A percentile compares a stretch with the other conserved stretches of the same genome.
Evolutionary conservation across 2,888 invertebrate species (phyloP).

Genomic region (Troglohyphantes excavatus): DNA sequence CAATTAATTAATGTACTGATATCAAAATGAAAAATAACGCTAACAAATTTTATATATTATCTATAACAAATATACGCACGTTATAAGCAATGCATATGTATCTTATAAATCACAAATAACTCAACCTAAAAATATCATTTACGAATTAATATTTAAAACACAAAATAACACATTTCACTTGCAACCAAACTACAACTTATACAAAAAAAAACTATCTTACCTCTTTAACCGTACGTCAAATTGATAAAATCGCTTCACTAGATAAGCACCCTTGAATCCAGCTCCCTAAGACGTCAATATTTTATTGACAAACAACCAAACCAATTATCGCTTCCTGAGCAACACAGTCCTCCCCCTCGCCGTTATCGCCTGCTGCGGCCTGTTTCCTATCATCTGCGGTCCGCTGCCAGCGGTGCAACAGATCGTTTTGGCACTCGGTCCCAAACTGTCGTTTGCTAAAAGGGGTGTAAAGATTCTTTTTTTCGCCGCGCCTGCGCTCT

Average conservation of each 20-base stretch:
- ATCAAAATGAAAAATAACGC: no score
- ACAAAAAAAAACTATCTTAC: not conserved
- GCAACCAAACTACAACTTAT: not conserved
- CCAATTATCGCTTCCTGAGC: constrained; percentile 49
- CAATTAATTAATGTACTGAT: no score
- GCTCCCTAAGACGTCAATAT: not conserved
- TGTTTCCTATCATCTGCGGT: not conserved
- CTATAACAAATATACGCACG: no score
- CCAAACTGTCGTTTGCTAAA: constrained; percentile 43
- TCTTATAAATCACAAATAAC: no score
- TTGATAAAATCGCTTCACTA: not conserved
- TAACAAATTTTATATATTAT: no score
- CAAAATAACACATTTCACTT: not conserved
- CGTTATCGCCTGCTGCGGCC: constrained; percentile 34
- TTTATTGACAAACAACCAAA: constrained; percentile 20
- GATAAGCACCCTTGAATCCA: not conserved
- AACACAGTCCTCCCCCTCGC: constrained; percentile 29
- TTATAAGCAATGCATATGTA: no score
- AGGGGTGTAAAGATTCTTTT: constrained; percentile 41
- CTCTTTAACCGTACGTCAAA: not conserved
- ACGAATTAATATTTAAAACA: no score
- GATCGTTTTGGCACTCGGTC: constrained; percentile 64
- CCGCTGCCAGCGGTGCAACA: constrained; percentile 56
- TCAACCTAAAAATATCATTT: no score
- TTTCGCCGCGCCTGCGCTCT: constrained; percentile 27